Evolutionary conservation across 2,888 invertebrate genomes (phyloP).

Genomic region (Catocala sponsa): DNA sequence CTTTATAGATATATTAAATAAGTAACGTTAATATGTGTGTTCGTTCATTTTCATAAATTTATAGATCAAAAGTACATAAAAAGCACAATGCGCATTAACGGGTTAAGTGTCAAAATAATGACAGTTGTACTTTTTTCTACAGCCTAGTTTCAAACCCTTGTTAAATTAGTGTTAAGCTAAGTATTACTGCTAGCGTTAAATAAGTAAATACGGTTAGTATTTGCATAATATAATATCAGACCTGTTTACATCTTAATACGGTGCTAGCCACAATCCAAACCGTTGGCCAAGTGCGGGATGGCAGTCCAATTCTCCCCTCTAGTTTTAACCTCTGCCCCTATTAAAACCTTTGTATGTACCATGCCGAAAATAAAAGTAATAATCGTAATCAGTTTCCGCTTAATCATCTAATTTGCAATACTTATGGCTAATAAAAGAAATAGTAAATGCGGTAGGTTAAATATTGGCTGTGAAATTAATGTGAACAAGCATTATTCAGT

Average conservation of each 20-base stretch:
- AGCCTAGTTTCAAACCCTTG: no score
- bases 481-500: slow-evolving; percentile 73
- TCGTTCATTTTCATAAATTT: not conserved
- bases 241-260: no score
- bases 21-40: not conserved
- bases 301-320: no score
- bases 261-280: no score
- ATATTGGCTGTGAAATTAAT: slow-evolving; percentile 84
- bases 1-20: not conserved
- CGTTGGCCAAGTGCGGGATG: no score
- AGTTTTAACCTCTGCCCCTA: no score
- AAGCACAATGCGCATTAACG: not conserved
- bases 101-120: not conserved
- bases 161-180: no score
- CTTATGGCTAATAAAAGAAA: slow-evolving; percentile 17
- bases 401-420: slow-evolving; percentile 19
- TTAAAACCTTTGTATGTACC: no score
- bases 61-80: not conserved
- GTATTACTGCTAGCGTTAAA: no score
- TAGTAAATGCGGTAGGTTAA: slow-evolving; percentile 66
- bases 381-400: not conserved
- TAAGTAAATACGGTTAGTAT: no score
- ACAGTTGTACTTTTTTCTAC: no score
- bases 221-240: no score
- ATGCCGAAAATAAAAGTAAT: not conserved